These are phyloP conservation scores for Drosophila carrolli DNA, from an alignment of 1,140 invertebrate genomes.

Conservation along the genomic window DNA sequence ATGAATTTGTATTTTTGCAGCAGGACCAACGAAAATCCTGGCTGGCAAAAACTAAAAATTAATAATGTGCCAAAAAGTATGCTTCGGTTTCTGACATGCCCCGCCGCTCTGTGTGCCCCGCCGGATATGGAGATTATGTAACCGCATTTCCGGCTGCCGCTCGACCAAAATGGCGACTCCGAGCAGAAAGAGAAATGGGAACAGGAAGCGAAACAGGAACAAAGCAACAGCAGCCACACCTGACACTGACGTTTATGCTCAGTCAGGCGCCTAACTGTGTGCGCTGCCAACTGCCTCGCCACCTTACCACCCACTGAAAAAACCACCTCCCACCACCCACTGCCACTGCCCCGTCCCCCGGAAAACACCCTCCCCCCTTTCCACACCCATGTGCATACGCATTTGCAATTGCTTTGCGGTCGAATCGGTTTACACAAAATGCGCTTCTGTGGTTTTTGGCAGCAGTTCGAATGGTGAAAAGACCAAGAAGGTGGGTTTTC, in stretches of 20 bases:
- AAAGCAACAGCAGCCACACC: slow-evolving; percentile 33
- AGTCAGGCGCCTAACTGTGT: slow-evolving; percentile 51
- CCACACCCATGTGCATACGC: slow-evolving; percentile 28
- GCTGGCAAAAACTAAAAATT: slow-evolving; percentile 57
- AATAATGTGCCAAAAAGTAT: slow-evolving; percentile 66
- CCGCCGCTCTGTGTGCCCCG: not conserved
- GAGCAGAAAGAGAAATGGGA: slow-evolving; percentile 25
- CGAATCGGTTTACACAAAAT: slow-evolving; percentile 76
- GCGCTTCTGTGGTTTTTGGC: slow-evolving; percentile 70
- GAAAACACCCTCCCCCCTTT: not conserved
- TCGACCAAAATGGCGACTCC: slow-evolving; percentile 44
- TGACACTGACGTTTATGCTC: slow-evolving; percentile 62
- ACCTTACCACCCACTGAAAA: not conserved
- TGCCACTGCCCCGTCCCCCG: too few relatives aligned
- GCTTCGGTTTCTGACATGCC: slow-evolving; percentile 53
- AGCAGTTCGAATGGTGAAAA: slow-evolving; percentile 22
- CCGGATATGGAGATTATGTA: slow-evolving; percentile 70
- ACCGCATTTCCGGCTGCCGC: slow-evolving; percentile 71
- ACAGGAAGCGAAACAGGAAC: slow-evolving; percentile 32
- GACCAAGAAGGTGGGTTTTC: not conserved
- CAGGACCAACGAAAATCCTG: slow-evolving; percentile 22
- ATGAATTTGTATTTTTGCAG: slow-evolving; percentile 26
- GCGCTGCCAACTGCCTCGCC: slow-evolving; percentile 14
- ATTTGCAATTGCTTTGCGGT: slow-evolving; percentile 78
- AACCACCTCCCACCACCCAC: not conserved